Evolutionary conservation across 2,888 invertebrate species (phyloP), one percentile per base, ranked within the genome.

Genomic region (Hermaeophaga mercurialis): DNA sequence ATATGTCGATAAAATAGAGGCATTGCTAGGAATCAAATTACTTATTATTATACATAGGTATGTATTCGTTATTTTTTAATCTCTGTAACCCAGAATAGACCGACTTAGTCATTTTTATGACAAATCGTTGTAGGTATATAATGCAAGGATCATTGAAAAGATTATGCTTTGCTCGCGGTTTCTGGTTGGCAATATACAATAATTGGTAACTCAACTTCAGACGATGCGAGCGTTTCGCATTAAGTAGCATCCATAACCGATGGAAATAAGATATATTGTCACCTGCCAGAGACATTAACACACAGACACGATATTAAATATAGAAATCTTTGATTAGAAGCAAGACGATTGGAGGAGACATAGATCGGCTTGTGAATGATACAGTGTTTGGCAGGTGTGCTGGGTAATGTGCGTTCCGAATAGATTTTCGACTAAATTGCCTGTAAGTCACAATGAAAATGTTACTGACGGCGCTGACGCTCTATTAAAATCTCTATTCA

Each of bases 251-350:
- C 45, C 48, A 54, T 54, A 58, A 54, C 58, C 58, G 49, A 58
- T 58, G 58, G 53, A 57, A 58, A 54, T 54, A 58, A 58, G 58
- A 58, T 58, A 57, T 57, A 58, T 58, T 55, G 58, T 58, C 58
- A 58, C 58, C 58, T 58, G 58, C 54, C 50, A 39, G 45, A 31
- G 39, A 54, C 50, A 28, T 50, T 22, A 22, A 22, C 22, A 22
- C 6, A 22, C 22, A 22, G 22, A 55, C 49, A 49, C 26, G 62
- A 65, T 12, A 39, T 64, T 66, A 69, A 63, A 70, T 69, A 64
- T 70, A 71, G 70, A 67, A 68, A 65, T 69, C 70, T 71, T 70
- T 72, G 72, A 72, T 72, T 71, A 72, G 71, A 70, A 64, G 64
- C 59, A 61, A 68, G 68, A 66, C 65, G 69, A 70, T 70, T 70